These are phyloP conservation scores for Cherax destructor DNA, from an alignment of 1,140 invertebrate genomes.

Conservation along the genomic window DNA sequence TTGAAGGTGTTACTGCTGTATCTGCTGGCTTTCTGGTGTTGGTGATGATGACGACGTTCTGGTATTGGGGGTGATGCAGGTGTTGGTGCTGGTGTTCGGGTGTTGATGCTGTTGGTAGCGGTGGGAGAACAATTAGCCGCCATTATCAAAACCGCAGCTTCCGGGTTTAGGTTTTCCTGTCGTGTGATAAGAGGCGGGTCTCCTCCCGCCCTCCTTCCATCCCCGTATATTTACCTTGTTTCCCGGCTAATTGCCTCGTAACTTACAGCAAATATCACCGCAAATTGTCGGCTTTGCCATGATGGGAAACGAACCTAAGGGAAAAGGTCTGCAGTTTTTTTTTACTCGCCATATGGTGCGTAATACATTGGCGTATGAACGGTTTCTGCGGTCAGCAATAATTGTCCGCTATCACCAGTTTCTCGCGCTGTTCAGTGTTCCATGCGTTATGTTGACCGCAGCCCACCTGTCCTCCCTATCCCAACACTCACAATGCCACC, in stretches of 20 bases:
- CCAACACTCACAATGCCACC: not conserved
- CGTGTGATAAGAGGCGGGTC: too few species aligned
- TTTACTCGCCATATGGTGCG: too few species aligned
- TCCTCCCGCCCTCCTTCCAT: too few species aligned
- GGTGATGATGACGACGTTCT: not conserved
- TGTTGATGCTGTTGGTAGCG: not conserved
- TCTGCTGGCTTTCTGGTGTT: not conserved
- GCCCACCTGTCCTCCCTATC: not conserved
- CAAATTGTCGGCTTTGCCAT: too few species aligned
- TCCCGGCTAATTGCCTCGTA: too few species aligned
- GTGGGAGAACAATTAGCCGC: slow-evolving; percentile 3
- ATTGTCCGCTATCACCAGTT: too few species aligned
- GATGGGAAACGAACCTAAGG: too few species aligned
- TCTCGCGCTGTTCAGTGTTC: not conserved
- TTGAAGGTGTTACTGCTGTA: not conserved
- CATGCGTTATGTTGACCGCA: not conserved
- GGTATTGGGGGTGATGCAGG: not conserved
- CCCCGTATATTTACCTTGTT: too few species aligned
- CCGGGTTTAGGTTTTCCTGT: not conserved
- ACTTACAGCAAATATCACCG: too few species aligned
- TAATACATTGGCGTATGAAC: too few species aligned
- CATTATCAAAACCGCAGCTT: slow-evolving; percentile 32
- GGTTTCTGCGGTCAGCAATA: too few species aligned
- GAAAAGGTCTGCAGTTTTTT: too few species aligned
- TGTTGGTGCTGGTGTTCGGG: slow-evolving; percentile 9